Base-by-base conservation (phyloP, 1,140 invertebrate genomes). In the Atta texana region DNA sequence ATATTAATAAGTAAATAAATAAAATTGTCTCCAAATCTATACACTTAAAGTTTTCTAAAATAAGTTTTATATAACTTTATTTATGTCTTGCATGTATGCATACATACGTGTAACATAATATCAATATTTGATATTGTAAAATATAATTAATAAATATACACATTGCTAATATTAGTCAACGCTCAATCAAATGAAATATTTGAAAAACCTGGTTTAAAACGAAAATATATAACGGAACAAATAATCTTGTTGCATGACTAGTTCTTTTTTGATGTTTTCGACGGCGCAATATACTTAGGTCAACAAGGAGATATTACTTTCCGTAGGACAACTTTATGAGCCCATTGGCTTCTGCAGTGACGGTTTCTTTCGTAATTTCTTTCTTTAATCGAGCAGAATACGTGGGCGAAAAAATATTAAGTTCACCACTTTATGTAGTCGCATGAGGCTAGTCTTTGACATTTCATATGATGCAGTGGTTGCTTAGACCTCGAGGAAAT, bases 341-440 rank as follows among this genome's bases (percentile, higher is more conserved):
- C 49, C 7, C 24, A 34, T 49, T 31, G 39, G 39, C 18, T 31
- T 55, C 21, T 12, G 8, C 21, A 44, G 39, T 10, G 21, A 57
- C 51, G 28, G 53, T 71, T 28, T 5, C 21, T 49, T 31, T 44
- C 31, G 8, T 31, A 81, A 81, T 69, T 81, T 57, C 24, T 57
- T 44, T 18, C 21, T 39, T 3, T 18, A 28, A 12, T 12, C 12
- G 44, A 10, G 3, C 21, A n/a, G 51, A 16, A 81, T 59, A 81
- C 66, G 78, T 81, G 78, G 78, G 78, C 78, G 78, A 71, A 81
- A 84, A 71, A 63, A 72, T 63, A 72, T 72, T 63, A 87, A 74
- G 53, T 51, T 53, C 49, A 14, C 55, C 49, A 69, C 31, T 44
- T 69, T 82, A 68, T 59, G 21, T 71, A 51, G 21, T 31, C 21